A percentile compares a stretch with the other conserved stretches of the same genome.
Evolutionary conservation across 2,113 vertebrate genomes (phyloP).

Genomic region (Stomatorhinus ivindoensis): DNA sequence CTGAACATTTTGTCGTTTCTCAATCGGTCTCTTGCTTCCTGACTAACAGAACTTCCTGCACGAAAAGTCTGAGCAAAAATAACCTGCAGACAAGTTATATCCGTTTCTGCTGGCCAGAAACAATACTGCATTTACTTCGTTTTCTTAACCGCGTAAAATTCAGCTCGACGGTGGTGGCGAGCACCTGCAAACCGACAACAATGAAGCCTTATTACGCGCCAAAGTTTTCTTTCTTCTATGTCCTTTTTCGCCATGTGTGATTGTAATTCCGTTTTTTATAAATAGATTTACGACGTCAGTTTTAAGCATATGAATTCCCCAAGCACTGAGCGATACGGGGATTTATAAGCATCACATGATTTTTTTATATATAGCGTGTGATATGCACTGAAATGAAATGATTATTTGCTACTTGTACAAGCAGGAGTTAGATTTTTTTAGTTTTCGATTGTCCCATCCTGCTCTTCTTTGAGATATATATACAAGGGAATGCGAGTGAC

Average conservation of each 20-base stretch:
- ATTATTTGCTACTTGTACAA: background rate
- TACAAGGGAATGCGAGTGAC: too few relatives aligned
- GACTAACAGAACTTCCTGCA: conserved; percentile 10
- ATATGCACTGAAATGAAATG: background rate
- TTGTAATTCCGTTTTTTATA: background rate
- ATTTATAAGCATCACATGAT: background rate
- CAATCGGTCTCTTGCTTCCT: conserved; percentile 2
- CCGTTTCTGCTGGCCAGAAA: background rate
- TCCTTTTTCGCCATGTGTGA: background rate
- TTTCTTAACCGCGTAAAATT: background rate
- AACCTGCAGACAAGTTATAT: background rate
- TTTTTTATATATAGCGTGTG: background rate
- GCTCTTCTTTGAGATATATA: background rate
- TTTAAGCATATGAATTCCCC: background rate
- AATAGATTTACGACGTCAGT: background rate
- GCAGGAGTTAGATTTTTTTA: background rate
- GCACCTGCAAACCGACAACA: background rate
- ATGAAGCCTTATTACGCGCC: background rate
- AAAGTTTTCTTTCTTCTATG: background rate
- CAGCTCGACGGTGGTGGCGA: background rate
- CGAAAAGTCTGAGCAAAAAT: background rate
- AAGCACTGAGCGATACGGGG: background rate
- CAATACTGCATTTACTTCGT: background rate
- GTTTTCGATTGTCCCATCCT: background rate
- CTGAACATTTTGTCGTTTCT: background rate